Percentiles rank a stretch among this genome's conserved stretches.
Evolutionary conservation across 2,797 vertebrate species (phyloP).

Genomic region (Ctenopoma kingsleyae): DNA sequence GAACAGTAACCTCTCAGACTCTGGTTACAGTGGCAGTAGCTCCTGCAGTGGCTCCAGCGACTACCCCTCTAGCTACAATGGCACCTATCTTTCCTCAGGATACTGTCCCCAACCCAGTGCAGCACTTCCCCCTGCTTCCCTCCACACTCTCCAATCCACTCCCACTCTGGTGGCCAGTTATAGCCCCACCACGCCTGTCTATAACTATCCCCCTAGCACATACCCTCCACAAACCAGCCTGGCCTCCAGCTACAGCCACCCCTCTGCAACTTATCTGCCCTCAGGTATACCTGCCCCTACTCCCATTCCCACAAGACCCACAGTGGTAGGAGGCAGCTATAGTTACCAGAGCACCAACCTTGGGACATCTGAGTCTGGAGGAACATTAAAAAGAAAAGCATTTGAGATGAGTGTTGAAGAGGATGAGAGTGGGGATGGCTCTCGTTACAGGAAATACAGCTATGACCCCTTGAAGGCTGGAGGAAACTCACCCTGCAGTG

Average conservation of each 20-base stretch:
- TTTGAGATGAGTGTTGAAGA: conserved; percentile 89
- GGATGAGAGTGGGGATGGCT: conserved; percentile 83
- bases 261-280: conserved; percentile 88
- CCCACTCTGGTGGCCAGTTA: conserved; percentile 90
- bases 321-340: conserved; percentile 87
- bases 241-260: conserved; percentile 86
- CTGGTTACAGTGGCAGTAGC: conserved; percentile 86
- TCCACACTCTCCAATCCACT: conserved; percentile 89
- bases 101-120: conserved; percentile 90
- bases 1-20: conserved; percentile 88
- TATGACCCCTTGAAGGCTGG: conserved; percentile 90
- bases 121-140: conserved; percentile 88
- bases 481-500: conserved; percentile 82
- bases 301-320: conserved; percentile 86
- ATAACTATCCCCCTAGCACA: conserved; percentile 89
- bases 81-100: conserved; percentile 91
- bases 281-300: conserved; percentile 90
- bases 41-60: conserved; percentile 87
- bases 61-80: conserved; percentile 90
- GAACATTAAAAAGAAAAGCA: conserved; percentile 92
- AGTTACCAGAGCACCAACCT: conserved; percentile 87
- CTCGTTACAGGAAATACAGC: conserved; percentile 92
- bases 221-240: conserved; percentile 89
- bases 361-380: conserved; percentile 80
- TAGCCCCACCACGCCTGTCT: conserved; percentile 88